Base-by-base conservation (phyloP, 2,888 invertebrate species). In the Stenolophus ochropezus region DNA sequence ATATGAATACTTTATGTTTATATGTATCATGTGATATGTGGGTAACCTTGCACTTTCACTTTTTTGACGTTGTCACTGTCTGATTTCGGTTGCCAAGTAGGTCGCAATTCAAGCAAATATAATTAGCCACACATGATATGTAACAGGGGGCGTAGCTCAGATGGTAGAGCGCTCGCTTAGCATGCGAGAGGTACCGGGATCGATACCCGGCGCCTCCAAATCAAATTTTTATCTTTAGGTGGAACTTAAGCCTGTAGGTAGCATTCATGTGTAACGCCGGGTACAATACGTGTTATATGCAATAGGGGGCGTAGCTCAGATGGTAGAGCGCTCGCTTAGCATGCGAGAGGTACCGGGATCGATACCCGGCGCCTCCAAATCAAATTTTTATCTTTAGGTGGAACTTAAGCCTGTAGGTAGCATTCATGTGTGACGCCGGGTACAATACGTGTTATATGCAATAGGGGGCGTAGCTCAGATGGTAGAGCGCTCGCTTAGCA, bases 321-420 rank as follows among this genome's bases (percentile, higher is more conserved):
- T 90, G 90, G 90, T 90, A 90, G 90, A 90, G 90, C 90, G 90
- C 90, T 90, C 90, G 90, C 89, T 90, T 90, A 90, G 90, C 90
- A 91, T 90, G 90, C 89, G 90, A 90, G 91, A 91, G 90, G 90
- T 91, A 91, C 90, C 89, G 91, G 90, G 91, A 91, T 91, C 91
- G 90, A 91, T 91, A 84, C 88, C 88, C 88, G 88, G 88, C 88
- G 88, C 88, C 88, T 88, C 88, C 88, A 88, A 83, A 2, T n/a
- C n/a, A n/a, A 5, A 1, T 8, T 33, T 33, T 33, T 33, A 33
- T 2, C 5, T 33, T 33, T 33, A 33, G 8, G 8, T 1, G 8
- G 3, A 33, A 33, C 5, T 1, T 33, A 33, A 1, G 3, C 8
- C 8, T 8, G 1, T 33, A 33, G 33, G 33, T 33, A 8, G 1